Evolutionary conservation across 1,140 invertebrate genomes (phyloP).

Genomic region (Metaphire vulgaris): DNA sequence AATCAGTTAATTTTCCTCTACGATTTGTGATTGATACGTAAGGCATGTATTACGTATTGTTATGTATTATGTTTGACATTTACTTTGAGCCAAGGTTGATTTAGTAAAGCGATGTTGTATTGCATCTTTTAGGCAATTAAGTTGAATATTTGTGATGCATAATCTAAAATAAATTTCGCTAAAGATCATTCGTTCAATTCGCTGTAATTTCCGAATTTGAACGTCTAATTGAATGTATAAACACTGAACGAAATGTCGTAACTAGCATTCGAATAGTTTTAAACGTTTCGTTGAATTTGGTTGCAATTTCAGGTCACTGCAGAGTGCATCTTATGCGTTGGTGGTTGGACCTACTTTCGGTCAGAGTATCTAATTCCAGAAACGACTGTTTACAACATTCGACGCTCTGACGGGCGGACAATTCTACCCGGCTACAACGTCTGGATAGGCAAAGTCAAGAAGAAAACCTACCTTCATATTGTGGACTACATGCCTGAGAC

Average conservation of each 20-base stretch:
- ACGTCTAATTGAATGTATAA: slow-evolving; percentile 18
- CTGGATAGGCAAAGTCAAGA: slow-evolving; percentile 16
- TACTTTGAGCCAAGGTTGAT: no score
- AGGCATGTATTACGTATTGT: no score
- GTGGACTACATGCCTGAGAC: slow-evolving; percentile 5
- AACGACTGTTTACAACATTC: neutral
- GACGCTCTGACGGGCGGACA: neutral
- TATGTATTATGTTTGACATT: no score
- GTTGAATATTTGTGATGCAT: no score
- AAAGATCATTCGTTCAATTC: neutral
- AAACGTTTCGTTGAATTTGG: neutral
- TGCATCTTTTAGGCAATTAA: no score
- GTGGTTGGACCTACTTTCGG: slow-evolving; percentile 21
- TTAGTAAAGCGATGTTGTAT: no score
- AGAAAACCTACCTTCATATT: slow-evolving; percentile 21
- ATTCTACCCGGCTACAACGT: slow-evolving; percentile 20
- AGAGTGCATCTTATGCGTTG: neutral
- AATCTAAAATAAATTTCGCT: no score
- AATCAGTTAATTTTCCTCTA: no score
- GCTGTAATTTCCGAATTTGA: no score
- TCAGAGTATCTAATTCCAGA: neutral
- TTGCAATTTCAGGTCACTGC: slow-evolving; percentile 3
- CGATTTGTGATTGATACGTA: no score
- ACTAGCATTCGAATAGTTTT: neutral
- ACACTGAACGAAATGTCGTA: slow-evolving; percentile 9